phyloP scores from a whole-genome alignment of 2,797 vertebrate genomes.

The Argentina silus region DNA sequence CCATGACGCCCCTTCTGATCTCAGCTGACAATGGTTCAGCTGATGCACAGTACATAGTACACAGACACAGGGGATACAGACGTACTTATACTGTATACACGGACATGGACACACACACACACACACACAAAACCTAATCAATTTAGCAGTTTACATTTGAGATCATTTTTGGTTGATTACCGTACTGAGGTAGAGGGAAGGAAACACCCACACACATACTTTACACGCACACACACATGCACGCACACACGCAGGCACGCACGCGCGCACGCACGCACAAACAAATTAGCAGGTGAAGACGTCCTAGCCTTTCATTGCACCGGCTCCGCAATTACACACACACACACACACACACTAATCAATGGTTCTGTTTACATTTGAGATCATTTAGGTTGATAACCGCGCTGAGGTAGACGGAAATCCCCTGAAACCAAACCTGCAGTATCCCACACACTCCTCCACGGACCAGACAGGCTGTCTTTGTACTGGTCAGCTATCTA shows the following conservation, averaged over 20 bases:
- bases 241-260: not conserved
- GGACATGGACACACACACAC: slow-evolving; percentile 22
- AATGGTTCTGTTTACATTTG: slow-evolving; percentile 9
- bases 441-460: slow-evolving; percentile 22
- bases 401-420: slow-evolving; percentile 27
- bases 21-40: no score
- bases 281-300: not conserved
- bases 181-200: no score
- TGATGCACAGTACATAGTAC: no score
- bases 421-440: slow-evolving; percentile 1
- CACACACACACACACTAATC: slow-evolving; percentile 12
- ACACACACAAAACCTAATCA: no score
- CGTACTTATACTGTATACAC: slow-evolving; percentile 29
- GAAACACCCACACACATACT: not conserved
- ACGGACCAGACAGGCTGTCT: slow-evolving; percentile 41
- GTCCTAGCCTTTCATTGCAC: no score
- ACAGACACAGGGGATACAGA: no score
- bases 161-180: no score
- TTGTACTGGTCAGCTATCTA: slow-evolving; percentile 54
- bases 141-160: no score
- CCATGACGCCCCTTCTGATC: no score
- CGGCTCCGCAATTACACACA: no score
- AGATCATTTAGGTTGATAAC: no score
- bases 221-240: not conserved
- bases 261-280: not conserved